Percentiles rank a stretch among this genome's conserved stretches.
These are phyloP conservation scores for Pseudochirops cupreus DNA, from an alignment of 2,797 vertebrate species.

Conservation along the genomic window DNA sequence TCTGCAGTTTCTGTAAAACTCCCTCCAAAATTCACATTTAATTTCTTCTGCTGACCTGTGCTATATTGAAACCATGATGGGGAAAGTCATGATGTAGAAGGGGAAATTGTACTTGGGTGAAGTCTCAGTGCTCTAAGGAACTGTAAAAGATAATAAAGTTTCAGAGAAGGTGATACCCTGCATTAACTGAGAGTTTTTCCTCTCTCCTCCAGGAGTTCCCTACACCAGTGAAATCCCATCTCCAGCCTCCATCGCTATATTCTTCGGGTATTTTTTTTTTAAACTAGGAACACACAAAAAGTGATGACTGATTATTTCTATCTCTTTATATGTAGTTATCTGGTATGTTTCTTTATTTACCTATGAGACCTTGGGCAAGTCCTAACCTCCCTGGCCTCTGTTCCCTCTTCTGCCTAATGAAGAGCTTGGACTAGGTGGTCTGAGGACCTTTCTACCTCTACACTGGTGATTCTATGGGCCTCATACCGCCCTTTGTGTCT, in stretches of 20 bases:
- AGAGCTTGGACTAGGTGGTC: too few species aligned
- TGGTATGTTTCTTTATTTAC: not conserved
- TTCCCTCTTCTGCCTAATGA: too few species aligned
- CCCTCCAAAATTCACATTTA: too few species aligned
- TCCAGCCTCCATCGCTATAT: not conserved
- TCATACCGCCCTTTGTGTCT: too few species aligned
- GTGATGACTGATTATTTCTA: not conserved
- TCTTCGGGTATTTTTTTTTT: not conserved
- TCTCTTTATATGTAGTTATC: not conserved
- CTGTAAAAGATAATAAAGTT: not conserved
- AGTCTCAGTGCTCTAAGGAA: not conserved
- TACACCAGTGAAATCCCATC: not conserved
- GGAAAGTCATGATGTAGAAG: not conserved
- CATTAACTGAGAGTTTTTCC: not conserved
- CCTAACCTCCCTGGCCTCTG: too few species aligned
- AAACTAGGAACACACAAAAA: not conserved
- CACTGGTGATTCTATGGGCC: too few species aligned
- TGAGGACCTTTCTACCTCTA: too few species aligned
- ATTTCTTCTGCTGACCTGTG: too few species aligned
- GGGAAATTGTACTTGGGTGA: not conserved
- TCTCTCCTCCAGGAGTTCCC: not conserved
- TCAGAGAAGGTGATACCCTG: not conserved
- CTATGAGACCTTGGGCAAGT: too few species aligned
- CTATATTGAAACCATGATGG: not conserved
- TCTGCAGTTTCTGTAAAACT: too few species aligned